Evolutionary conservation across 2,888 invertebrate genomes (phyloP), one percentile per base, ranked within the genome.

Genomic region (Rotaria sp.): DNA sequence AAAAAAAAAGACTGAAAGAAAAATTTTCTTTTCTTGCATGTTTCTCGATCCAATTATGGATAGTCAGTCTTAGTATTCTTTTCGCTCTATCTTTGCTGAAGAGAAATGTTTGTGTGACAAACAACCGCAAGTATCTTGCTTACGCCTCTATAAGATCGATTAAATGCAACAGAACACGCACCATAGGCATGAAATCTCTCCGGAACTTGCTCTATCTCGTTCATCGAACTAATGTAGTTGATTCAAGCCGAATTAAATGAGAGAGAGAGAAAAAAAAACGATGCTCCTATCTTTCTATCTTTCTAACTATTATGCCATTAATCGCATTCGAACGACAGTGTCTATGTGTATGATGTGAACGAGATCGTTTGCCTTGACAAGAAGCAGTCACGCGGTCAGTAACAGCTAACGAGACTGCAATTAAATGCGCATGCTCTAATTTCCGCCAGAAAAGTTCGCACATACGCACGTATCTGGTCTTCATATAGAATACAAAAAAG

Each of bases 101-200:
- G 67, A 67, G 67, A 67, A 35, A 67, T 67, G 35, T 67, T 67
- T 67, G 67, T 67, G 67, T 67, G 67, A 67, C 67, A 67, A 67
- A 67, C 67, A 67, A 35, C 35, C 26, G 21, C 35, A 35, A 67
- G 35, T 67, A 67, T 67, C 67, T 67, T 67, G 67, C 67, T 67
- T 67, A 67, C 67, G 67, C 67, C 35, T 35, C 21, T 67, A 67
- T 67, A 67, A 67, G 67, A 67, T 67, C 67, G 67, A 67, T 67
- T 67, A 67, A 67, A 67, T 67, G 67, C 67, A 67, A 67, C 67
- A 67, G 67, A 67, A 67, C 67, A 67, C 67, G 67, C 67, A 67
- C 67, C 21, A 38, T 67, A 67, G 67, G 67, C 67, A 67, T 67
- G 67, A 67, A 67, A 67, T 67, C 67, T 67, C 67, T 67, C 67